Evolutionary conservation across 1,140 invertebrate genomes (phyloP).

Genomic region (Chironomus tepperi): DNA sequence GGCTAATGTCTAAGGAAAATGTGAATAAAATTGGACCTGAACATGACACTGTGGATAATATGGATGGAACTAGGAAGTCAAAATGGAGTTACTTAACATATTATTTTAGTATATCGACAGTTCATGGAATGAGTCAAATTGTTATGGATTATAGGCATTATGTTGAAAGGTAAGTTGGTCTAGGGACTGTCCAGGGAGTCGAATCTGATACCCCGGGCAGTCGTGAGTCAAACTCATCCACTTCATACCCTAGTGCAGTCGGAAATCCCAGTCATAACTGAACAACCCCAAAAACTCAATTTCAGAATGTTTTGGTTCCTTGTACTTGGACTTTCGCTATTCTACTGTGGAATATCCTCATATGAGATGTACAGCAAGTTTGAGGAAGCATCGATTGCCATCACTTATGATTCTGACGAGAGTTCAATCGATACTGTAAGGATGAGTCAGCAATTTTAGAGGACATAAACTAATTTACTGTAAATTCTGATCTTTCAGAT

Average conservation of each 20-base stretch:
- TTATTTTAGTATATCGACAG: neutral
- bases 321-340: neutral
- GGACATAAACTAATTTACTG: too few relatives aligned
- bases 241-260: too few relatives aligned
- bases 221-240: too few relatives aligned
- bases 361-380: neutral
- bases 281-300: too few relatives aligned
- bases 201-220: too few relatives aligned
- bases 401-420: neutral
- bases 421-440: neutral
- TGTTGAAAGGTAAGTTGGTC: neutral
- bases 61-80: neutral
- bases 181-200: too few relatives aligned
- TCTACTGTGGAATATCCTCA: neutral
- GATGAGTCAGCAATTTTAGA: neutral
- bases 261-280: too few relatives aligned
- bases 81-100: neutral
- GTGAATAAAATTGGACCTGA: neutral
- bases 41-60: neutral
- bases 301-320: neutral
- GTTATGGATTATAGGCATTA: neutral
- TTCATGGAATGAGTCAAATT: neutral
- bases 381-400: neutral
- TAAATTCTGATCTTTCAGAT: neutral
- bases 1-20: neutral